Evolutionary conservation across 1,140 invertebrate genomes (phyloP).

Genomic region (Diorhabda carinulata): DNA sequence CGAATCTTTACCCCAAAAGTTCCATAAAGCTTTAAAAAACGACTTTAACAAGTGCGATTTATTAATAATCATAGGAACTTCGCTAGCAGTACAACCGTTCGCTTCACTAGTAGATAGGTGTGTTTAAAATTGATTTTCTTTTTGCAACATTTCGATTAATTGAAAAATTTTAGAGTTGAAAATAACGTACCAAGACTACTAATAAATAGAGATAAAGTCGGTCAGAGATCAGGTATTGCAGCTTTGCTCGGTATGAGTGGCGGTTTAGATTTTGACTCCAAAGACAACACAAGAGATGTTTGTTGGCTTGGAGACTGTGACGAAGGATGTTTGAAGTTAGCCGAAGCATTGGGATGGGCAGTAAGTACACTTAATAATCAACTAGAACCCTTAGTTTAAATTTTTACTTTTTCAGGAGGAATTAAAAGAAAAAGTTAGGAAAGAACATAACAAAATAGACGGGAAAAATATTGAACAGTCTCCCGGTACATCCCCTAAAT

Average conservation of each 20-base stretch:
- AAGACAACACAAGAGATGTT: slow-evolving; percentile 73
- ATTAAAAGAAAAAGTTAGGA: slow-evolving; percentile 54
- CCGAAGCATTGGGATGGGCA: slow-evolving; percentile 79
- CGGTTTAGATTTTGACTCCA: slow-evolving; percentile 65
- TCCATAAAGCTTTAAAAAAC: slow-evolving; percentile 59
- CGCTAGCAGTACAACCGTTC: slow-evolving; percentile 91
- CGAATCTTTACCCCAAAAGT: slow-evolving; percentile 76
- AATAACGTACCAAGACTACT: slow-evolving; percentile 72
- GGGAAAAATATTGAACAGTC: not conserved
- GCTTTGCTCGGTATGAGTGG: slow-evolving; percentile 55
- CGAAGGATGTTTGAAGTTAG: slow-evolving; percentile 73
- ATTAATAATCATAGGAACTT: slow-evolving; percentile 93
- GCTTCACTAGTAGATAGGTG: slow-evolving; percentile 81
- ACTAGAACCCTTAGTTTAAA: not conserved
- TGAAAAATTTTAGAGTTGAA: slow-evolving; percentile 57
- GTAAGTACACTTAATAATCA: slow-evolving; percentile 49
- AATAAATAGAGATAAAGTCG: slow-evolving; percentile 79
- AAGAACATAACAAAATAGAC: slow-evolving; percentile 55
- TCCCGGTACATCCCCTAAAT: not conserved
- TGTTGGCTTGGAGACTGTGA: slow-evolving; percentile 85
- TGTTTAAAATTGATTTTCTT: slow-evolving; percentile 18
- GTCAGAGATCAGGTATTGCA: slow-evolving; percentile 54
- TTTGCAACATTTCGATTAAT: too few relatives aligned
- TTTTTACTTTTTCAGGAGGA: slow-evolving; percentile 52
- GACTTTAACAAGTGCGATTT: slow-evolving; percentile 89